Percentiles rank a stretch among this genome's conserved stretches.
phyloP scores from a whole-genome alignment of 1,140 invertebrate genomes.

The Saccostrea glomerata region DNA sequence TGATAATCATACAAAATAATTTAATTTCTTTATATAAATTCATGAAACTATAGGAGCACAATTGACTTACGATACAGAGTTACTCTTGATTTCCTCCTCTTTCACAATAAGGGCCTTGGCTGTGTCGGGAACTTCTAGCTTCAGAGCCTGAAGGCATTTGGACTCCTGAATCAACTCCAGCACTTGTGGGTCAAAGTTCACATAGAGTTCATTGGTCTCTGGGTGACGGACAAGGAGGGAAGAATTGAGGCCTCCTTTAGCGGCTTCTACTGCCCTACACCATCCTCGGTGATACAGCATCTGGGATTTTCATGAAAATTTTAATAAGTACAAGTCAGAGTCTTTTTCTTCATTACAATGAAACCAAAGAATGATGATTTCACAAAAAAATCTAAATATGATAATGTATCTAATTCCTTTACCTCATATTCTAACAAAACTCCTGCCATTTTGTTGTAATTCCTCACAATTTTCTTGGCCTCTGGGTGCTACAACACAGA shows the following conservation, averaged over 20 bases:
- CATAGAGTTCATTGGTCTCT: constrained; percentile 75
- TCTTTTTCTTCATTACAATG: background rate
- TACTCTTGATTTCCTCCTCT: constrained; percentile 85
- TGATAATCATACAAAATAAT: background rate
- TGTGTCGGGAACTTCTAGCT: constrained; percentile 90
- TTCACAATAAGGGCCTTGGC: constrained; percentile 90
- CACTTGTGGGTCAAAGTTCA: constrained; percentile 79
- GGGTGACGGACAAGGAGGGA: constrained; percentile 76
- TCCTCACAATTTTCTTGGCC: constrained; percentile 80
- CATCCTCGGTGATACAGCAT: constrained; percentile 79
- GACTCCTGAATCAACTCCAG: constrained; percentile 88
- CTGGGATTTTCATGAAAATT: constrained; percentile 58
- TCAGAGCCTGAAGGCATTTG: constrained; percentile 91
- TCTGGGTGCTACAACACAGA: constrained; percentile 79
- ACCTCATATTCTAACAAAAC: constrained; percentile 80
- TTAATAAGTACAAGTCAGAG: background rate
- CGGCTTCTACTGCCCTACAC: constrained; percentile 76
- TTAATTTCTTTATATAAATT: too few relatives aligned
- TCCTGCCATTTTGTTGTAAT: constrained; percentile 84
- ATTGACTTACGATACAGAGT: constrained; percentile 86
- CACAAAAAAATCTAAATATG: background rate
- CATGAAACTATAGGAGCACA: too few relatives aligned
- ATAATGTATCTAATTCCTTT: background rate
- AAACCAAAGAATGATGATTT: background rate
- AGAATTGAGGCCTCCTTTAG: constrained; percentile 76